Base-by-base conservation (phyloP, 2,888 invertebrate species). In the Pyrochroa serraticornis region DNA sequence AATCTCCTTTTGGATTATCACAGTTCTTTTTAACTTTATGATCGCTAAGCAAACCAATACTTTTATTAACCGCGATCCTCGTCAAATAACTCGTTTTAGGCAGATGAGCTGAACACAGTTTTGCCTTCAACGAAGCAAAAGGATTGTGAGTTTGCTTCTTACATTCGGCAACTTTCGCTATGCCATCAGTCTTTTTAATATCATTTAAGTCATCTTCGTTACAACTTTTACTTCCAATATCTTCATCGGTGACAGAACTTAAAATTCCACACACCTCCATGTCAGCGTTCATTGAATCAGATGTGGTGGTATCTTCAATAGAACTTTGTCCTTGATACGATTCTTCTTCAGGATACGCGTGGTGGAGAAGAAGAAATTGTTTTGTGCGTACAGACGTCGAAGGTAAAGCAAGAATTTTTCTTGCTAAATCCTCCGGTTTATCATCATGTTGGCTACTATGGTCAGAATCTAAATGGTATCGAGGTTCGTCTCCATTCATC, bases 391-490 rank as follows among this genome's bases (percentile, higher is more conserved):
- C 66, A 7, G 75, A 74, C 30, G 74, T 73, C n/a, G 78, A 77
- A 22, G 80, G 79, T 58, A 79, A 68, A 31, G 77, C 75, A 49
- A 82, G 66, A 47, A 79, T 75, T 63, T 77, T 77, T 54, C 76
- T 68, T 6, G 77, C 79, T 30, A 80, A 67, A 62, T 82, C 82
- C 69, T 83, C 82, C 1, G 82, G 82, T 66, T 80, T 80, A 37
- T 82, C 82, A 51, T 82, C 82, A 66, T 83, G 82, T 51, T 81
- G 80, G 59, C 80, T 81, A 54, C 80, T 81, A 58, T 83, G 82
- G 62, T 83, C 82, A 0, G 82, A 82, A 69, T 83, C 82, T 45
- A 82, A 68, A 68, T 82, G 81, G 59, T 81, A 82, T 37, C 80
- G 72, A 1, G 81, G 79, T 62, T 81, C 81, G 38, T 79, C 79